Conservation (phyloP, 2,888 invertebrate species). For the Lasius platythorax region DNA sequence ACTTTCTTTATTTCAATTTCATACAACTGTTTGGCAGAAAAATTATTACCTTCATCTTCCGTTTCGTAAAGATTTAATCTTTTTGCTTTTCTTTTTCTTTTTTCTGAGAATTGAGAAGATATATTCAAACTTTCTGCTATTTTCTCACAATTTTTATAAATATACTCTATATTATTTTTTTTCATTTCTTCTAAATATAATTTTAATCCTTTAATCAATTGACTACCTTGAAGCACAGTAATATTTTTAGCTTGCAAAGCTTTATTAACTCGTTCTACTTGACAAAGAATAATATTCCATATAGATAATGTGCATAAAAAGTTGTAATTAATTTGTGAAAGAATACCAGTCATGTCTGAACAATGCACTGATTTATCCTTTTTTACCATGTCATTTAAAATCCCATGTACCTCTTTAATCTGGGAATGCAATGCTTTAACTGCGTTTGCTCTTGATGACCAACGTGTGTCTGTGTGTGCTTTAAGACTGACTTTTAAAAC, state of each 20-base stretch:
- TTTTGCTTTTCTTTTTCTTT: background rate
- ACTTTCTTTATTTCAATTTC: background rate
- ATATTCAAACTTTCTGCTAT: background rate
- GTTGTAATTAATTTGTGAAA: background rate
- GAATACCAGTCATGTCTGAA: background rate
- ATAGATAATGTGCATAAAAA: background rate
- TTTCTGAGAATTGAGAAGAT: background rate
- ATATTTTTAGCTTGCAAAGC: background rate
- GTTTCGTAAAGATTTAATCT: background rate
- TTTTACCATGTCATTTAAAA: background rate
- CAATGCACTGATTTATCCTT: background rate
- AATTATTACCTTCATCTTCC: background rate
- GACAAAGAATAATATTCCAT: background rate
- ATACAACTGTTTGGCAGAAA: background rate
- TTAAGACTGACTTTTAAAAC: slow-evolving; percentile 19
- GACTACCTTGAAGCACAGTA: background rate
- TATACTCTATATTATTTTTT: background rate
- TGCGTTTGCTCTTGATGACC: slow-evolving; percentile 52
- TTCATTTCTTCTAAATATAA: background rate
- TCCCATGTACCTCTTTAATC: background rate
- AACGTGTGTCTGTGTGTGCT: slow-evolving; percentile 36
- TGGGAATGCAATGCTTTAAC: slow-evolving; percentile 19
- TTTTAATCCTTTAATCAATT: background rate
- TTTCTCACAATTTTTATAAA: background rate
- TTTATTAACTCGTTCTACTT: background rate